Base-by-base conservation (phyloP, 2,113 vertebrate species). In the Percina caprodes region DNA sequence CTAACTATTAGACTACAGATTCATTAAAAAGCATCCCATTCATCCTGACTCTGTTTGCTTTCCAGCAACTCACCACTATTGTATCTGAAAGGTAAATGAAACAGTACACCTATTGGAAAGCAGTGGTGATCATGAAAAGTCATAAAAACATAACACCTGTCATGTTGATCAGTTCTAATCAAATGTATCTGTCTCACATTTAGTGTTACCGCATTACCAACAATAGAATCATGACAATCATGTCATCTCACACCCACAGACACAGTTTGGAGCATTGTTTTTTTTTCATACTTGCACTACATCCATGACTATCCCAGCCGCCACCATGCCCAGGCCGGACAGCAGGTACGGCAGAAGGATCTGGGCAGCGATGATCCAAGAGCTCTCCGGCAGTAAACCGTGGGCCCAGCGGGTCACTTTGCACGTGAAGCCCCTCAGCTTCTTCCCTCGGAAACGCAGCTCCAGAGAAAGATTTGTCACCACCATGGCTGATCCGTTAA, bases 271-370 rank as follows among this genome's bases (percentile, higher is more conserved):
- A 60, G 60, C 39, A 71, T 13, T 48, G 48, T 49, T 60, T 35
- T 46, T 24, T 45, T 58, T 46, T 35, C 96, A 74, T 95, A 98
- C 97, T 95, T 97, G 96, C 86, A 96, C 84, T n/a, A 66, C 42
- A 86, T 97, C 94, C 95, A 96, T 96, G 93, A 96, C 83, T 79
- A 97, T 93, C 45, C 96, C 95, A 2, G 96, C 95, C 0, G 86
- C 86, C 86, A 96, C 93, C 96, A 96, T 93, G 80, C 95, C 95
- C 87, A 96, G 74, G 16, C 96, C 96, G 0, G 96, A 94, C 84
- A 96, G 77, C 84, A 97, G 91, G 82, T 95, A 91, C 0, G 95
- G 96, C 89, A 96, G 59, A 8, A 96, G 85, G 39, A 97, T 86
- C 86, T 96, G 96, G 72, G 88, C 86, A 0, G 83, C 77, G 3